A percentile compares a stretch with the other conserved stretches of the same genome.
Evolutionary conservation across 2,888 invertebrate species (phyloP).

Genomic region (Chironomus tentans): DNA sequence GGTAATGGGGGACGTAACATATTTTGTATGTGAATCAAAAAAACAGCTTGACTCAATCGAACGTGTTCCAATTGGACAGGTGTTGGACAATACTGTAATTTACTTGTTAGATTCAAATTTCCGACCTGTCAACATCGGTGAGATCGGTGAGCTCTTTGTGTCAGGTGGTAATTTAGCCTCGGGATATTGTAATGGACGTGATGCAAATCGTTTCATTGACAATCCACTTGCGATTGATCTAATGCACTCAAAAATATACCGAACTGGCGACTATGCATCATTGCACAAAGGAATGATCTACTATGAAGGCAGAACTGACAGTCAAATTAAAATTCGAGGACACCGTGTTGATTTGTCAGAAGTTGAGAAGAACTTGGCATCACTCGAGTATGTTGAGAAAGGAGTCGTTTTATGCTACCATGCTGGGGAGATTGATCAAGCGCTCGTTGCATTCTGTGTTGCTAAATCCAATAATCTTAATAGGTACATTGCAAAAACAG

Average conservation of each 20-base stretch:
- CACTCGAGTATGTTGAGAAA: conserved; percentile 59
- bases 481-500: conserved; percentile 44
- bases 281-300: conserved; percentile 55
- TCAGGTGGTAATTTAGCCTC: conserved; percentile 69
- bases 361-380: conserved; percentile 63
- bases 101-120: conserved; percentile 70
- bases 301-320: conserved; percentile 76
- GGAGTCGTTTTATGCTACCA: conserved; percentile 71
- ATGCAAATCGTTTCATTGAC: conserved; percentile 62
- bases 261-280: conserved; percentile 76
- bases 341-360: conserved; percentile 78
- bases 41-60: conserved; percentile 52
- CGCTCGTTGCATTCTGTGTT: conserved; percentile 58
- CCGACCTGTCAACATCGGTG: conserved; percentile 59
- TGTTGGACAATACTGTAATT: conserved; percentile 69
- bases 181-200: conserved; percentile 70
- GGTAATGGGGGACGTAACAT: conserved; percentile 82
- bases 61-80: conserved; percentile 72
- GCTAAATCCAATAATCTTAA: conserved; percentile 31
- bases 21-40: conserved; percentile 53
- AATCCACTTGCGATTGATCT: conserved; percentile 63
- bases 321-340: conserved; percentile 78
- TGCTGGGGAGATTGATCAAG: conserved; percentile 60
- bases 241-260: conserved; percentile 63
- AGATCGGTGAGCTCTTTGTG: conserved; percentile 73